A percentile compares a stretch with the other conserved stretches of the same genome.
Evolutionary conservation across 2,888 invertebrate species (phyloP).

Genomic region (Euplexia lucipara): DNA sequence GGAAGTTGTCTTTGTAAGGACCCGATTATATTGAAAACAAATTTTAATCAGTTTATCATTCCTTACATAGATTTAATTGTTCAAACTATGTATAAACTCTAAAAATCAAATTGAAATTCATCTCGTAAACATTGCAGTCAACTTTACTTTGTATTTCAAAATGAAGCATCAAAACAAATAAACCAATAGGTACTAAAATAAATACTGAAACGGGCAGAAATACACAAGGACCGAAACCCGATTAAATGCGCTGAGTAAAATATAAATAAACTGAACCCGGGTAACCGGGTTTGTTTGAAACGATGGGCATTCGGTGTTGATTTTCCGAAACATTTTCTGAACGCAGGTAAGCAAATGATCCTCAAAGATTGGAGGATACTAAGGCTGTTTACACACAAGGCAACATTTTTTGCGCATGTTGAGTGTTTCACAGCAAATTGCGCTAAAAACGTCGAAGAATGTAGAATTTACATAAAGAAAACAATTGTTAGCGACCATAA

Average conservation of each 20-base stretch:
- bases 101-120: neutral
- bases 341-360: slow-evolving; percentile 48
- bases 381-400: neutral
- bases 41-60: too few relatives aligned
- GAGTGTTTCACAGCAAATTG: neutral
- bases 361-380: slow-evolving; percentile 16
- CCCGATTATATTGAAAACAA: too few relatives aligned
- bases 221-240: slow-evolving; percentile 17
- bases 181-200: slow-evolving; percentile 19
- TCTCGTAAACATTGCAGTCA: slow-evolving; percentile 5
- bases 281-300: slow-evolving; percentile 5
- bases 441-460: too few relatives aligned
- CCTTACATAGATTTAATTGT: neutral
- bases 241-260: slow-evolving; percentile 28
- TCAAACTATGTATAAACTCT: neutral
- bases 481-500: too few relatives aligned
- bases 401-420: neutral
- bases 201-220: slow-evolving; percentile 33
- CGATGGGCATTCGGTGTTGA: slow-evolving; percentile 33
- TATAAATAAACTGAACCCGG: slow-evolving; percentile 21
- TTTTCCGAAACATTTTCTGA: slow-evolving; percentile 47
- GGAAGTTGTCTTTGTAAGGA: too few relatives aligned
- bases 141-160: slow-evolving; percentile 6
- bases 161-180: slow-evolving; percentile 8
- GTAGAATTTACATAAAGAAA: too few relatives aligned